These are phyloP conservation scores for Cebus imitator DNA, from an alignment of 2,113 vertebrate species.

Conservation along the genomic window DNA sequence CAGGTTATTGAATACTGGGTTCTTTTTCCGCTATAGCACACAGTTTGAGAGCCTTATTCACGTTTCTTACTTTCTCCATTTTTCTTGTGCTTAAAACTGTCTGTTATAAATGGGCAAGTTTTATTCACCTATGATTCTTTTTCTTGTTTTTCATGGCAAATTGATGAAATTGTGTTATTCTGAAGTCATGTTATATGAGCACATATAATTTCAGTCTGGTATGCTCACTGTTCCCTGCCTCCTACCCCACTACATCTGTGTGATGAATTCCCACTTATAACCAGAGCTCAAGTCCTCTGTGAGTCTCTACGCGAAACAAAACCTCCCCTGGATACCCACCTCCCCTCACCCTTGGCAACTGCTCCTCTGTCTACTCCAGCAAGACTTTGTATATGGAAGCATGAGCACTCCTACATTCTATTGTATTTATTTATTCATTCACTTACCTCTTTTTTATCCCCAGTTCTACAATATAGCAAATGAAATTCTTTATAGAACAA, in stretches of 20 bases:
- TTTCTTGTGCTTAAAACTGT: neutral
- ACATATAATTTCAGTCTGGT: neutral
- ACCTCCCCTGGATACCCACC: neutral
- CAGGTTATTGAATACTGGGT: neutral
- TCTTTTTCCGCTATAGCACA: slow-evolving; percentile 29
- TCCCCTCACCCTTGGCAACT: neutral
- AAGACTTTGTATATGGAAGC: neutral
- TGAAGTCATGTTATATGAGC: neutral
- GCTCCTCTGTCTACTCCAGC: neutral
- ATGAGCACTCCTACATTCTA: neutral
- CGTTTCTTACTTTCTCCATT: neutral
- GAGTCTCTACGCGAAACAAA: neutral
- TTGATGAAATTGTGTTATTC: neutral
- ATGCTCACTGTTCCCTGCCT: neutral
- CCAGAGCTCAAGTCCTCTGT: neutral
- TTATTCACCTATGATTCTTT: slow-evolving; percentile 20
- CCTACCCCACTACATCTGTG: neutral
- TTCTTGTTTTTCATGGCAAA: slow-evolving; percentile 9
- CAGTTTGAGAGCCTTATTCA: slow-evolving; percentile 11
- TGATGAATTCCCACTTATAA: neutral
- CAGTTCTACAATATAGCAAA: neutral
- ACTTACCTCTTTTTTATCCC: neutral
- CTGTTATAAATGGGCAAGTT: neutral
- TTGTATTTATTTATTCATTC: neutral
- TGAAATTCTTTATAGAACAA: neutral